Conservation (phyloP, 2,113 vertebrate genomes). For the Cygnus atratus region DNA sequence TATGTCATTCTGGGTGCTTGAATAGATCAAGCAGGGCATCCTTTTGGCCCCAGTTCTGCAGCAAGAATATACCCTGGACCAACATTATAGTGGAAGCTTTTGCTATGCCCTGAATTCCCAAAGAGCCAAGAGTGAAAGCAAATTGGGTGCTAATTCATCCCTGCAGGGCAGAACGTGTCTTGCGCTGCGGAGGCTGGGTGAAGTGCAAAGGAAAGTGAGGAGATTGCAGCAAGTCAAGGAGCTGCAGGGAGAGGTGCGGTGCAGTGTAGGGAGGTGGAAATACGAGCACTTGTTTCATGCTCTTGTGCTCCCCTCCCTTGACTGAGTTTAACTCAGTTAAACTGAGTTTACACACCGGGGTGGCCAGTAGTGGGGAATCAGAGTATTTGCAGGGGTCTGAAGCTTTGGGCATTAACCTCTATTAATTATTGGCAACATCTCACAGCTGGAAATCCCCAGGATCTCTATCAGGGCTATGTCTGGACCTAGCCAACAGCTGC, state of each 20-base stretch:
- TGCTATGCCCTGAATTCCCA: neutral
- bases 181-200: neutral
- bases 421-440: neutral
- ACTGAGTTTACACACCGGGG: conserved; percentile 2
- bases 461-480: neutral
- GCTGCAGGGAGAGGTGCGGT: neutral
- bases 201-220: neutral
- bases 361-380: neutral
- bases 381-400: neutral
- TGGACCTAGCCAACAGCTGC: neutral
- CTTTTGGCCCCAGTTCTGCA: neutral
- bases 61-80: neutral
- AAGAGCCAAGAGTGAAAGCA: neutral
- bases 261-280: neutral
- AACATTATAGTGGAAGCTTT: neutral
- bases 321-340: no score
- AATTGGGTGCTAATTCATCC: neutral
- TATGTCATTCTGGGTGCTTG: neutral
- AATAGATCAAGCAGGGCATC: neutral
- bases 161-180: neutral
- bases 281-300: neutral
- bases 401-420: neutral
- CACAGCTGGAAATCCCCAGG: neutral
- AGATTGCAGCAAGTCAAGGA: neutral
- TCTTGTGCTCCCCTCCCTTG: neutral